These are phyloP conservation scores for Drosophila infuscata DNA, from an alignment of 2,888 invertebrate genomes.

Conservation along the genomic window DNA sequence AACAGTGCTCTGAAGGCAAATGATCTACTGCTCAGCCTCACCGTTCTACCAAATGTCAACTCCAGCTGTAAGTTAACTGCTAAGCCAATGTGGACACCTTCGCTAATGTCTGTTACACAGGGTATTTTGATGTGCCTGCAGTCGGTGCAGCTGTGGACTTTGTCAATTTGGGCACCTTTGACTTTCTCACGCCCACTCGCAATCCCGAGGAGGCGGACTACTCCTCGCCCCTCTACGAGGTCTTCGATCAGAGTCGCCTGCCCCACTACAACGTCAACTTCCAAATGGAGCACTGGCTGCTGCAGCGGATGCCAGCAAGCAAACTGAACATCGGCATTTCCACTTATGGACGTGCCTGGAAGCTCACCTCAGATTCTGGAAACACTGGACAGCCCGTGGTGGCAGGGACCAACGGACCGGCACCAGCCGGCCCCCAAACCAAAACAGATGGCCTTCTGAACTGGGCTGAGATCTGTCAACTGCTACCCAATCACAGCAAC, in stretches of 20 bases:
- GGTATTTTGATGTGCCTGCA: slow-evolving; percentile 91
- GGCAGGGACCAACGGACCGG: slow-evolving; percentile 88
- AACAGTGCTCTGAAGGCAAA: slow-evolving; percentile 89
- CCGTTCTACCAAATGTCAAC: slow-evolving; percentile 92
- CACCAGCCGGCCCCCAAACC: slow-evolving; percentile 90
- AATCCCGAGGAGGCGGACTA: slow-evolving; percentile 93
- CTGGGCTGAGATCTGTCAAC: slow-evolving; percentile 92
- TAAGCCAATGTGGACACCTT: too few relatives aligned
- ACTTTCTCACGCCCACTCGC: slow-evolving; percentile 91
- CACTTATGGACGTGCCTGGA: slow-evolving; percentile 92
- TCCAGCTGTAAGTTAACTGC: slow-evolving; percentile 87
- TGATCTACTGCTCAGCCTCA: slow-evolving; percentile 88
- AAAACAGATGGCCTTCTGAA: slow-evolving; percentile 90
- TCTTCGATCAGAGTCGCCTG: slow-evolving; percentile 88
- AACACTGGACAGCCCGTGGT: slow-evolving; percentile 91
- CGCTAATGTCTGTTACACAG: slow-evolving; percentile 85
- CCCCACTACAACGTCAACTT: slow-evolving; percentile 89
- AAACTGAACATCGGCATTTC: slow-evolving; percentile 91
- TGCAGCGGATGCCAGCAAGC: slow-evolving; percentile 86
- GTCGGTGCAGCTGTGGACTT: slow-evolving; percentile 91
- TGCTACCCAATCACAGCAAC: slow-evolving; percentile 88
- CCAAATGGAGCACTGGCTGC: slow-evolving; percentile 88
- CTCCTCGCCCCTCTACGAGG: slow-evolving; percentile 89
- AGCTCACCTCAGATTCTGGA: slow-evolving; percentile 90
- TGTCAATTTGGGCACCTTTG: slow-evolving; percentile 92